A percentile compares a stretch with the other conserved stretches of the same genome.
Evolutionary conservation across 2,888 invertebrate genomes (phyloP).

Genomic region (Physocephala rufipes): DNA sequence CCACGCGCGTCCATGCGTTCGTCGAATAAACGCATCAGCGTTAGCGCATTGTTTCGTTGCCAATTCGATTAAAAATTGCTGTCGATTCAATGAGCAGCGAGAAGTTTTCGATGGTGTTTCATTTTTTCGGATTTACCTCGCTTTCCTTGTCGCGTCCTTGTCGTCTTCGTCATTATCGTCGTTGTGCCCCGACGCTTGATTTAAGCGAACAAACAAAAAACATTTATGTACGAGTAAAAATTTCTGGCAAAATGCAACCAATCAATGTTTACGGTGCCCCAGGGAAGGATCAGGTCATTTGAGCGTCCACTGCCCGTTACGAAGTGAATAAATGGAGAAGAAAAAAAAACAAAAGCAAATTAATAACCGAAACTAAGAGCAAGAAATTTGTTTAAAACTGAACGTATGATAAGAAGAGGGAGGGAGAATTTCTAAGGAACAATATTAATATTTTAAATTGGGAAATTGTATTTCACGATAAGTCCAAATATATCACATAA

Average conservation of each 20-base stretch:
- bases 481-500: too few species aligned
- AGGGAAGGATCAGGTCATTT: conserved; percentile 46
- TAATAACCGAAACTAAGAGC: not conserved
- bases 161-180: not conserved
- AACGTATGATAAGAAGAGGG: not conserved
- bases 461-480: not conserved
- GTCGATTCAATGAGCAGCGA: conserved; percentile 22
- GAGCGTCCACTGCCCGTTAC: not conserved
- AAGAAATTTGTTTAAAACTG: not conserved
- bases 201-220: too few species aligned
- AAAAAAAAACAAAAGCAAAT: not conserved
- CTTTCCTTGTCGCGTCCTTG: too few species aligned
- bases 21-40: conserved; percentile 16
- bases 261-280: conserved; percentile 62
- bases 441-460: not conserved
- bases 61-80: conserved; percentile 36
- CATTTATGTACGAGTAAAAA: too few species aligned
- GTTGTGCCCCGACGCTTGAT: too few species aligned
- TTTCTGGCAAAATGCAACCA: conserved; percentile 50
- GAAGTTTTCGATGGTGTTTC: conserved; percentile 36
- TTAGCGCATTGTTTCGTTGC: conserved; percentile 27
- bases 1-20: too few species aligned
- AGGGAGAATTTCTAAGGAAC: not conserved
- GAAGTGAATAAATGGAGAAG: not conserved
- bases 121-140: conserved; percentile 42